A percentile compares a stretch with the other conserved stretches of the same genome.
phyloP scores from a whole-genome alignment of 35 echinoderm and acorn worm genomes.

The Strongylocentrotus purpuratus region DNA sequence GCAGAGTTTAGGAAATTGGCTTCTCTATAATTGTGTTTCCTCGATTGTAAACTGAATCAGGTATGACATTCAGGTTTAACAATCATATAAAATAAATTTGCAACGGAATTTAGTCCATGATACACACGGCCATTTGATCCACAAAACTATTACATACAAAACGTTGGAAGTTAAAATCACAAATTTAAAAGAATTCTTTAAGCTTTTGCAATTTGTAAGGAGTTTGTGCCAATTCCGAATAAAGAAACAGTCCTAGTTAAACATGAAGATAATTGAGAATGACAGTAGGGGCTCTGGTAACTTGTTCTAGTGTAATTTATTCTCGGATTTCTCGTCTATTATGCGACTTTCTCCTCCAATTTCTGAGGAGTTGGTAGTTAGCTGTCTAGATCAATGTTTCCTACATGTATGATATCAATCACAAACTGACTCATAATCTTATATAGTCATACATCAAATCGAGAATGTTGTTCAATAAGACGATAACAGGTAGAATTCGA shows the following conservation, averaged over 20 bases:
- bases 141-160: neutral
- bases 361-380: neutral
- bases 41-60: too few species aligned
- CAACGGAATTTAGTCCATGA: too few species aligned
- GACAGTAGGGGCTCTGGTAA: neutral
- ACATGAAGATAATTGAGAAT: neutral
- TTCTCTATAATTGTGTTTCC: too few species aligned
- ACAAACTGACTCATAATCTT: neutral
- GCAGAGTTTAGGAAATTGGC: too few species aligned
- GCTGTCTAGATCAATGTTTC: slow-evolving; percentile 2
- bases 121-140: neutral
- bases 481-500: too few species aligned
- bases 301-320: neutral
- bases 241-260: neutral
- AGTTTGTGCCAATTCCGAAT: neutral
- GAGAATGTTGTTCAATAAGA: neutral
- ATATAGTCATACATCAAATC: neutral
- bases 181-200: neutral
- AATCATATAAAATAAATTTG: too few species aligned
- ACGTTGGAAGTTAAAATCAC: neutral
- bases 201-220: neutral
- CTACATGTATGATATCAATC: neutral
- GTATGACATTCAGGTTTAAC: too few species aligned
- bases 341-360: neutral
- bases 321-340: neutral